Base-by-base conservation (phyloP, 1,140 invertebrate genomes). In the Armadillidium nasatum region DNA sequence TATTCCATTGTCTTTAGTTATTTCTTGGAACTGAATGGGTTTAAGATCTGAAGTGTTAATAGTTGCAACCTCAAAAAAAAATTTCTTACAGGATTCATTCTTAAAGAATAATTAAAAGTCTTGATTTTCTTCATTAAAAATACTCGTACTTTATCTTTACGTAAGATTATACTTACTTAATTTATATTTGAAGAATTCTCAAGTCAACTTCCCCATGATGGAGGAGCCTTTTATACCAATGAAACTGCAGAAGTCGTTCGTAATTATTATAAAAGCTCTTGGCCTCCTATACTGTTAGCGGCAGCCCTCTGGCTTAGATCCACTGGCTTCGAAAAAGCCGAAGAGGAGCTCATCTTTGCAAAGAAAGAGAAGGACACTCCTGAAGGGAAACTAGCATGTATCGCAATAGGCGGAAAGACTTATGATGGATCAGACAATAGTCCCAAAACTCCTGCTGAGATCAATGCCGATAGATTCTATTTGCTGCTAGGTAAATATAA, bases 161-260 rank as follows among this genome's bases (percentile, higher is more conserved):
- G n/a, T n/a, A n/a, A n/a, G n/a, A n/a, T n/a, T n/a, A n/a, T n/a
- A n/a, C n/a, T n/a, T n/a, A n/a, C n/a, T n/a, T n/a, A n/a, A n/a
- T n/a, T n/a, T n/a, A n/a, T n/a, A n/a, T n/a, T n/a, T n/a, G 68
- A 81, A 89, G 95, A 98, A 87, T 98, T 95, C 85, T 90, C 92
- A 7, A 94, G 93, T 80, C 96, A 98, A 85, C 87, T 99, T 71
- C 96, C 96, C 0, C 91, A 94, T 82, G 95, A 97, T 83, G 93
- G 96, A 67, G 96, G 97, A 15, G 93, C 96, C 4, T 99, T 99
- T 85, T 99, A 98, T 84, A 96, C 94, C 3, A 92, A 93, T 60
- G 97, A 99, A 83, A 97, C 95, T 0, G 94, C 96, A 83, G 96
- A 99, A 82, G 91, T 90, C 19, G 94, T 95, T 7, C 89, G 94